phyloP scores from a whole-genome alignment of 1,140 invertebrate genomes.

The Lepidurus couesii region DNA sequence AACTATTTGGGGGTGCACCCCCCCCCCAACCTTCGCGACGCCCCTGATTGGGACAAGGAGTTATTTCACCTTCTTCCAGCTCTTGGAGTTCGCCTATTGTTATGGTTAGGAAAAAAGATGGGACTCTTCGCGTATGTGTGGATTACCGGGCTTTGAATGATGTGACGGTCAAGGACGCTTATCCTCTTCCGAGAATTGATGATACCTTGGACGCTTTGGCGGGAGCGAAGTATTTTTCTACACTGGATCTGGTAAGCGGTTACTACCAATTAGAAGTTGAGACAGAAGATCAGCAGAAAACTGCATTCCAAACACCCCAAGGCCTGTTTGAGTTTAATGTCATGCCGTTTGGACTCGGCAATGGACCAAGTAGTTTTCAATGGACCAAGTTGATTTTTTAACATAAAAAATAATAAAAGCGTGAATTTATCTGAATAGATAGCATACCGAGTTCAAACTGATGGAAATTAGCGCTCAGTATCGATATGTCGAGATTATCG shows the following conservation, averaged over 20 bases:
- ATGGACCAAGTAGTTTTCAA: not conserved
- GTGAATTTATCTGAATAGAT: too few relatives aligned
- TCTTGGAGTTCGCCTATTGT: constrained; percentile 35
- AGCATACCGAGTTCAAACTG: too few relatives aligned
- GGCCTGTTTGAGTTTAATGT: not conserved
- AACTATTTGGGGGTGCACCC: too few relatives aligned
- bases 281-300: constrained; percentile 44
- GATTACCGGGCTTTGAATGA: constrained; percentile 42
- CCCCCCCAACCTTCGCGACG: too few relatives aligned
- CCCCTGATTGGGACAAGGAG: too few relatives aligned
- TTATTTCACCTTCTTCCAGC: constrained; percentile 28
- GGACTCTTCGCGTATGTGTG: constrained; percentile 29
- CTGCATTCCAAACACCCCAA: constrained; percentile 45
- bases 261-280: constrained; percentile 50
- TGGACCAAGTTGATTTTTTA: too few relatives aligned
- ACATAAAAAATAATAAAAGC: too few relatives aligned
- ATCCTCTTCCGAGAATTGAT: constrained; percentile 51
- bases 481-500: too few relatives aligned
- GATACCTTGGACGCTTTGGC: constrained; percentile 48
- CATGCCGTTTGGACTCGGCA: not conserved
- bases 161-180: constrained; percentile 45
- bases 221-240: constrained; percentile 45
- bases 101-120: constrained; percentile 32
- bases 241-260: constrained; percentile 47
- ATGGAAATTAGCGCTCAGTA: too few relatives aligned